Evolutionary conservation across 2,888 invertebrate species (phyloP), one percentile per base, ranked within the genome.

Genomic region (Drepana falcataria): DNA sequence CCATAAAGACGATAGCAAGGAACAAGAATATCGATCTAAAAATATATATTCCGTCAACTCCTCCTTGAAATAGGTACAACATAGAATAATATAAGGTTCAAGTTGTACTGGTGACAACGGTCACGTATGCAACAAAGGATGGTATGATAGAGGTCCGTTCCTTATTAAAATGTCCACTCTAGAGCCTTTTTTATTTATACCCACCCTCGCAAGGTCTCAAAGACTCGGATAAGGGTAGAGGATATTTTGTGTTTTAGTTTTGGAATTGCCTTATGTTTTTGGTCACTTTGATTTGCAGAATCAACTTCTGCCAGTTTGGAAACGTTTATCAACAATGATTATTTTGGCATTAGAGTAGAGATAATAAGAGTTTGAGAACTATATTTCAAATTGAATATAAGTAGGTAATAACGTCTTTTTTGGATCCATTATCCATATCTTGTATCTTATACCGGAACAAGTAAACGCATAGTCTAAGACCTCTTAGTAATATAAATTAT

Each of bases 61-160:
- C 9, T 9, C 9, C 9, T 7, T 9, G 9, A 9, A 44, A 9
- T 6, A 44, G 3, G 44, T 44, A 44, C 9, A 9, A 9, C 9
- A 9, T 9, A 9, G 9, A 9, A 56, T 62, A 58, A 57, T 5
- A 37, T 3, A 37, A 52, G 59, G 68, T 57, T 69, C 79, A 59
- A 48, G 56, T 58, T 68, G 66, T 59, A 65, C 59, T 77, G 76
- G 82, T 57, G 48, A 35, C 52, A 64, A 61, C 64, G 66, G 79
- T 81, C 81, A 83, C 82, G 83, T 82, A 78, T 75, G 71, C 73
- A 73, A 80, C 80, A 79, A 82, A 81, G 73, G 69, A 74, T 66
- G 73, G 71, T 81, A 81, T 82, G 83, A 82, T 79, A 78, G 67
- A 81, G 83, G 83, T 80, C 71, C 63, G 64, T 67, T 75, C 79